Evolutionary conservation across 2,888 invertebrate genomes (phyloP), one percentile per base, ranked within the genome.

Genomic region (Nymphalis urticae): DNA sequence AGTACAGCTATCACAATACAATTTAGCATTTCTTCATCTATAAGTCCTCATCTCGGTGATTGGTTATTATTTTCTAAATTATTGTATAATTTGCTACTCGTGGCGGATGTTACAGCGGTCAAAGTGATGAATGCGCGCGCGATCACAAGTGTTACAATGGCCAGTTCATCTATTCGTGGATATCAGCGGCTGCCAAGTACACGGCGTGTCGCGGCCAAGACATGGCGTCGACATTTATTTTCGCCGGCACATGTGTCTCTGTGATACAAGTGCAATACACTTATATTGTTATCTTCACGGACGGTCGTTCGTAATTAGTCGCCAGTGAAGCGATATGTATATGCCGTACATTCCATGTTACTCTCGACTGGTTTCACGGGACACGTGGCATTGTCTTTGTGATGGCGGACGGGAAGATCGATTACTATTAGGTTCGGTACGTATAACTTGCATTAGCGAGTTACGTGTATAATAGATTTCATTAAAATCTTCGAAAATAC

Each of bases 161-260:
- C 36, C 58, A 58, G 58, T 58, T 42, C n/a, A 42, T 58, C 58
- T 58, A 58, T 58, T 58, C 19, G 9, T 13, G 58, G 19, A 58
- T 19, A 19, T 9, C 58, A 10, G 19, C 36, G 19, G 36, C 6
- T 58, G 58, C 58, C 58, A 58, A 58, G 42, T 42, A 58, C 58
- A 58, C 27, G 58, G 36, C 58, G 42, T 4, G 56, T 32, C 32
- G 50, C 50, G n/a, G 58, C 58, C 58, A 58, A 58, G 58, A 58
- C 58, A 58, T 42, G 8, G 58, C 58, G 58, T 58, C 19, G 58
- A 58, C 58, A 58, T 58, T 58, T 58, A 58, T 58, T 58, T 58
- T 42, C 19, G 58, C 19, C 36, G 58, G 9, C 58, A 32, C 58
- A 58, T 27, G 58, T 58, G 54, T 42, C 13, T 9, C 50, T 19